phyloP scores from a whole-genome alignment of 2,888 invertebrate genomes.

The Andrena marginata region DNA sequence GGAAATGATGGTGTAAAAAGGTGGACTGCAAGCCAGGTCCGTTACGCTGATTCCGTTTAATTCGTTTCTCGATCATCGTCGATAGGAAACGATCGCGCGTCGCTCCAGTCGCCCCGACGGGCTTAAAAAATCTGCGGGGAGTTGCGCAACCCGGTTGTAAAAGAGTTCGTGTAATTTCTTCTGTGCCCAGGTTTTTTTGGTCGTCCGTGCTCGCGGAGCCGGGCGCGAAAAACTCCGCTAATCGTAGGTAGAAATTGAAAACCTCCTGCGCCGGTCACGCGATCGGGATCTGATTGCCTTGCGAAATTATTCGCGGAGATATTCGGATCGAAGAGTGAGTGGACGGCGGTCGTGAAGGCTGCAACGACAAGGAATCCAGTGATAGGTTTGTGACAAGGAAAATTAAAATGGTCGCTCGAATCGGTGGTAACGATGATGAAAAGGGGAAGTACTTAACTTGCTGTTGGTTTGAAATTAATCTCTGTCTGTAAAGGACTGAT shows the following conservation, averaged over 20 bases:
- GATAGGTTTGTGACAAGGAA: too few species aligned
- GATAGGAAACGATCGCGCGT: not conserved
- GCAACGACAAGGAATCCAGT: not conserved
- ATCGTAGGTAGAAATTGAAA: slow-evolving; percentile 22
- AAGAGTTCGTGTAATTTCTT: slow-evolving; percentile 19
- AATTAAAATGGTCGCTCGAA: too few species aligned
- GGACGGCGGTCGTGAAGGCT: not conserved
- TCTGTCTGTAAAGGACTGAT: too few species aligned
- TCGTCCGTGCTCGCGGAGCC: not conserved
- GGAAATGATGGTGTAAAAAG: not conserved
- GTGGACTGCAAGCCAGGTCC: too few species aligned
- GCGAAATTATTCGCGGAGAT: slow-evolving; percentile 29
- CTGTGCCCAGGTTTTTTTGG: slow-evolving; percentile 2
- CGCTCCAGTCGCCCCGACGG: not conserved
- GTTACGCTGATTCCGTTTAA: not conserved
- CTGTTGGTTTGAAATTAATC: too few species aligned
- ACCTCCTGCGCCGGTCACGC: slow-evolving; percentile 34
- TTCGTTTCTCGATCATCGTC: not conserved
- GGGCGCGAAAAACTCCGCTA: slow-evolving; percentile 20
- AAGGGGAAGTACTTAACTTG: too few species aligned
- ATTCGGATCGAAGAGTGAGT: slow-evolving; percentile 19
- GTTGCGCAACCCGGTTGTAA: slow-evolving; percentile 10
- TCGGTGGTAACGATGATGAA: too few species aligned
- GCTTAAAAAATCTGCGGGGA: not conserved
- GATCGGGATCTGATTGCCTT: slow-evolving; percentile 35